Base-by-base conservation (phyloP, 2,113 vertebrate species). In the Pseudois nayaur region DNA sequence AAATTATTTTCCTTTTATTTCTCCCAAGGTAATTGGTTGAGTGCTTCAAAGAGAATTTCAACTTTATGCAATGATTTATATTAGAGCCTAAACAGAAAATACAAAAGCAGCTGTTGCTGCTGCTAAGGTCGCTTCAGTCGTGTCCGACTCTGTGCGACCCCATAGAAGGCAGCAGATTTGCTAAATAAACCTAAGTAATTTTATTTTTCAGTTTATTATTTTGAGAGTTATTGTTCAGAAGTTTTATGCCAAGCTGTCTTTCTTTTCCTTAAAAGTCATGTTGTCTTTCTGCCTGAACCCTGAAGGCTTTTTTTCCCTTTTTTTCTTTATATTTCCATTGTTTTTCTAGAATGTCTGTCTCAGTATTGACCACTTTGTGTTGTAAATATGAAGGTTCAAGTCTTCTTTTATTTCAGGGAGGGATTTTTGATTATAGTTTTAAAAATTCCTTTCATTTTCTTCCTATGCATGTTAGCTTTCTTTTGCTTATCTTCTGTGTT, bases 171-270 rank as follows among this genome's bases (percentile, higher is more conserved):
- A 98, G 97, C 96, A 98, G 96, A 97, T 98, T 98, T 98, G 96
- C 97, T 98, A 98, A 98, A 98, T 98, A 98, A 98, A 97, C 97
- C 89, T 89, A 97, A 98, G 8, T 96, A 97, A 97, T 33, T 81
- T 81, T 97, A 95, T 89, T 97, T 94, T 91, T 91, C 97, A 97
- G 93, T 97, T 5, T 97, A 0, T 82, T 98, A 89, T 98, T 78
- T 55, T 57, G 83, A 87, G 25, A 33, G 4, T 67, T 40, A 21
- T 59, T 67, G 1, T 50, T 87, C 36, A 79, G 83, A 74, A 79
- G 23, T 87, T 64, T 27, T 40, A 40, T 33, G 57, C 50, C 83
- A 87, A 59, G 25, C 40, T 50, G 59, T 23, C 57, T 87, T 87
- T 48, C 71, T 54, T 91, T 91, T 81, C 45, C 48, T 91, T 87